phyloP scores from a whole-genome alignment of 2,113 vertebrate genomes.

The Atrichornis clamosus region DNA sequence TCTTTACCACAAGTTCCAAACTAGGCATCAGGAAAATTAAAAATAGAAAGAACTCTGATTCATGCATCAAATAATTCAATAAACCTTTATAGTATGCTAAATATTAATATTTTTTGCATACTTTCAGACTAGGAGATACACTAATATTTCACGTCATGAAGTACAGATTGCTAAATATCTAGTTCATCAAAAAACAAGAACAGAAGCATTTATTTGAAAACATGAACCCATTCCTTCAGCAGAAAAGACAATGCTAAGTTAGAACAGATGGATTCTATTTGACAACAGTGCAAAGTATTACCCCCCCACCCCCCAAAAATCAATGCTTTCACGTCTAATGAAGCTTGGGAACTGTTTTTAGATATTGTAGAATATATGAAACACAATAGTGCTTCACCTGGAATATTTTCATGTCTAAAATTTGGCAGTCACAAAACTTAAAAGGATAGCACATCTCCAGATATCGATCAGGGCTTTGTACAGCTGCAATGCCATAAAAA shows the following conservation, averaged over 20 bases:
- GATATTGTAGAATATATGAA: constrained; percentile 7
- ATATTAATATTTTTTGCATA: neutral
- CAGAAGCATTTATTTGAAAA: constrained; percentile 50
- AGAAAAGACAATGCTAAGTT: constrained; percentile 13
- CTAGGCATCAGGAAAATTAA: neutral
- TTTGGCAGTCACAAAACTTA: constrained; percentile 48
- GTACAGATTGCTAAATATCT: constrained; percentile 20
- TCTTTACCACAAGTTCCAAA: neutral
- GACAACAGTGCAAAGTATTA: constrained; percentile 50
- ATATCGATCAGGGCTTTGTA: constrained; percentile 36
- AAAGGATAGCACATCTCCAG: constrained; percentile 1
- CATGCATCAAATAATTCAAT: neutral
- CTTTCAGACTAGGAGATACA: neutral
- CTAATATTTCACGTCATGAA: neutral
- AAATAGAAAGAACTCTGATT: neutral
- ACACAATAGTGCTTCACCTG: constrained; percentile 21
- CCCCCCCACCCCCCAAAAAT: neutral
- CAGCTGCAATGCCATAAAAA: constrained; percentile 45
- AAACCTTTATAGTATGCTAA: neutral
- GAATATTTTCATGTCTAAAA: constrained; percentile 41
- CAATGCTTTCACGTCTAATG: constrained; percentile 51
- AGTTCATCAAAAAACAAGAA: neutral
- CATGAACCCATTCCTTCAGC: constrained; percentile 22
- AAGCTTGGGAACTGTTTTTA: constrained; percentile 51
- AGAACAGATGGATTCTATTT: constrained; percentile 46